Percentiles rank a stretch among this genome's conserved stretches.
Evolutionary conservation across 2,888 invertebrate species (phyloP).

Genomic region (Cephus pulcher): DNA sequence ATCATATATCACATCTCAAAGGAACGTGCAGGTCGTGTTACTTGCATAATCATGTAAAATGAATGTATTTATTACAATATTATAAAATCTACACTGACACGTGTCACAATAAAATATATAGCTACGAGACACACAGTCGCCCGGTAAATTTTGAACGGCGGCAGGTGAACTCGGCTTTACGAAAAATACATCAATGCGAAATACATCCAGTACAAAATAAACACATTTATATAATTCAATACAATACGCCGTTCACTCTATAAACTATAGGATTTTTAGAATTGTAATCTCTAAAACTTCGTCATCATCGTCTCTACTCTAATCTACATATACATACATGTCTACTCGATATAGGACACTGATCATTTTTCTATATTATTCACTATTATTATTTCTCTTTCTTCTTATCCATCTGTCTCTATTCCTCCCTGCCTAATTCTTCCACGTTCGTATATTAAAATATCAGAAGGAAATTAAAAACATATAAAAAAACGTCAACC

Average conservation of each 20-base stretch:
- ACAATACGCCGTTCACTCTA: slow-evolving; percentile 4
- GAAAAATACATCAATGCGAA: slow-evolving; percentile 54
- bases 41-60: slow-evolving; percentile 33
- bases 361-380: slow-evolving; percentile 15
- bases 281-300: background rate
- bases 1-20: background rate
- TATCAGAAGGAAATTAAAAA: background rate
- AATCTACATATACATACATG: background rate
- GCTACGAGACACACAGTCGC: slow-evolving; percentile 30
- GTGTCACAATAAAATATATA: slow-evolving; percentile 43
- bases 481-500: background rate
- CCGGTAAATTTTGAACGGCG: slow-evolving; percentile 22
- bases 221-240: slow-evolving; percentile 38
- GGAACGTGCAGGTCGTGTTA: background rate
- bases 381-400: background rate
- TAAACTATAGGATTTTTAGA: slow-evolving; percentile 3
- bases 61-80: slow-evolving; percentile 63
- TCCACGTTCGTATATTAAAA: background rate
- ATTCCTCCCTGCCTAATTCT: background rate
- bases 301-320: background rate
- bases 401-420: background rate
- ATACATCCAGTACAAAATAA: slow-evolving; percentile 57
- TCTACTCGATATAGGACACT: slow-evolving; percentile 20
- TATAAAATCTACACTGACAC: slow-evolving; percentile 60
- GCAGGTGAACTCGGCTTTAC: slow-evolving; percentile 26